Evolutionary conservation across 2,888 invertebrate species (phyloP).

Genomic region (Poecilobothrus nobilitatus): DNA sequence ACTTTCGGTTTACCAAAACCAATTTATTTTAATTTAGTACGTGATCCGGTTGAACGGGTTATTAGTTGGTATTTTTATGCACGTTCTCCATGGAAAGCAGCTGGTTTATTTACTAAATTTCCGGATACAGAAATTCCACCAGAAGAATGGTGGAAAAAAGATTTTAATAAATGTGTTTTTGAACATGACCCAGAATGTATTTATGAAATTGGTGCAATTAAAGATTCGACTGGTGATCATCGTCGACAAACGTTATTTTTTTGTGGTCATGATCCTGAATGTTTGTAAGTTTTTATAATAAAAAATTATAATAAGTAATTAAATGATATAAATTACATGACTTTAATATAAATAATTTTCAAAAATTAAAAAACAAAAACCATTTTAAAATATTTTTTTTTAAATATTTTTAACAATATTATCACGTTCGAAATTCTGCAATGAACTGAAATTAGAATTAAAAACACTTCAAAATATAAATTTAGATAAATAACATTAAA

Average conservation of each 20-base stretch:
- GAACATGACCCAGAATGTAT: constrained; percentile 76
- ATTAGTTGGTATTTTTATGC: constrained; percentile 88
- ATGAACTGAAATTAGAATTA: too few species aligned
- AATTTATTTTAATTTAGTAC: constrained; percentile 77
- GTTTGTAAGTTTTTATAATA: constrained; percentile 55
- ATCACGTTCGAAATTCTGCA: too few species aligned
- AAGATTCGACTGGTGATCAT: constrained; percentile 77
- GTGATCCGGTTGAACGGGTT: constrained; percentile 80
- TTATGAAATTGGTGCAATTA: constrained; percentile 73
- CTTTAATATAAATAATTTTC: too few species aligned
- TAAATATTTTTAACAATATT: too few species aligned
- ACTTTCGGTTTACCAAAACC: constrained; percentile 69
- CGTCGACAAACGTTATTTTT: constrained; percentile 79
- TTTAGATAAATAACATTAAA: neutral
- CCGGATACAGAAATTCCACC: constrained; percentile 82
- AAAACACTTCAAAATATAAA: too few species aligned
- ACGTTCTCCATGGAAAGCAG: constrained; percentile 86
- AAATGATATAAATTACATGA: too few species aligned
- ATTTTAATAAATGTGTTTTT: constrained; percentile 76
- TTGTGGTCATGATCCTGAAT: constrained; percentile 71
- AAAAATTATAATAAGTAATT: too few species aligned
- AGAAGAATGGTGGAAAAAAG: constrained; percentile 80
- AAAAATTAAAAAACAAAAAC: too few species aligned
- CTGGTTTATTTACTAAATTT: constrained; percentile 80
- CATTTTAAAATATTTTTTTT: too few species aligned